Percentiles rank a stretch among this genome's conserved stretches.
Conservation (phyloP, 2,797 vertebrate species). For the Coilia nasus region DNA sequence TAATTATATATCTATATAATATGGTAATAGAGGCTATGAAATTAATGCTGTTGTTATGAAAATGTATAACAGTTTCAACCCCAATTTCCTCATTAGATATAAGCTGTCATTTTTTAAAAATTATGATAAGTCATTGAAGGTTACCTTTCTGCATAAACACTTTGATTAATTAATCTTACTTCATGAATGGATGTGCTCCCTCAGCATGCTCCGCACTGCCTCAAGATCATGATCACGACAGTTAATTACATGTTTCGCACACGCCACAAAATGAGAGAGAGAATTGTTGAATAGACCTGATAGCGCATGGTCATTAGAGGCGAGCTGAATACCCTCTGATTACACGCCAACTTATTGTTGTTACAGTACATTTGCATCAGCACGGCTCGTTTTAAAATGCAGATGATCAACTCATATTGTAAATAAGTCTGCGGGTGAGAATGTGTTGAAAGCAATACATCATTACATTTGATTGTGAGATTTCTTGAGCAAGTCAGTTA, state of each 20-base stretch:
- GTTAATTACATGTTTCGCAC: conserved; percentile 58
- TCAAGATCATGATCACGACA: conserved; percentile 52
- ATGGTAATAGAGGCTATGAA: no score
- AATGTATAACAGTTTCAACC: neutral
- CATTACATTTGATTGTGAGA: neutral
- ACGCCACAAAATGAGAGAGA: conserved; percentile 46
- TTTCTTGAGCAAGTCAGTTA: neutral
- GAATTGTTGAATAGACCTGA: conserved; percentile 46
- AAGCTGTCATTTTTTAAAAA: conserved; percentile 42
- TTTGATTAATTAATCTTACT: conserved; percentile 69
- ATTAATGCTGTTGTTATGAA: neutral
- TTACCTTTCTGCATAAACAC: conserved; percentile 57
- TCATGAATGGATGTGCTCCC: conserved; percentile 62
- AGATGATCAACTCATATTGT: neutral
- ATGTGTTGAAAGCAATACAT: neutral
- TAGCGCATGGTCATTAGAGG: conserved; percentile 58
- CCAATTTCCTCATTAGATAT: neutral
- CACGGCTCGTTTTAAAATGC: neutral
- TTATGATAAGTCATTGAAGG: conserved; percentile 57
- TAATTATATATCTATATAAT: no score
- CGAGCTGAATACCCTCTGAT: conserved; percentile 57
- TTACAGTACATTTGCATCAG: neutral
- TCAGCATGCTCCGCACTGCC: conserved; percentile 51
- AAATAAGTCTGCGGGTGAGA: neutral
- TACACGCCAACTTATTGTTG: conserved; percentile 54